Evolutionary conservation across 2,113 vertebrate species (phyloP), one percentile per base, ranked within the genome.

Genomic region (Cryptomyrus ogoouensis): DNA sequence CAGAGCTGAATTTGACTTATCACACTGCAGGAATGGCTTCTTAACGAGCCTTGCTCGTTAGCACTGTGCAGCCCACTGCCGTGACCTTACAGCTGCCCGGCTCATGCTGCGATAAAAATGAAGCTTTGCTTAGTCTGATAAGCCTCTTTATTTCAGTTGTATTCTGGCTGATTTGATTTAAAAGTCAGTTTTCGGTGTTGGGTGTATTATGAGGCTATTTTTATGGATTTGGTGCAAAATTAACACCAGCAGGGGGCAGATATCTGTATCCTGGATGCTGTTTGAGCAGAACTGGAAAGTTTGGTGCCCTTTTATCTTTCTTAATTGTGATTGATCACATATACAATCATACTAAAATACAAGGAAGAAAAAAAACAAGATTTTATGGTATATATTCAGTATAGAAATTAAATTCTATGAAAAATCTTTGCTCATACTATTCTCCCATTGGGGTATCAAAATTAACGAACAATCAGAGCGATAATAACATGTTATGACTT

Each of bases 1-100:
- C 88, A 90, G 84, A 90, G 46, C 89, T 84, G 90, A 91, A 90
- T 89, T 66, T 86, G 89, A 90, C 88, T 74, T 87, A 90, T 88
- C 91, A 74, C 58, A 49, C 86, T 56, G 70, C 90, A 70, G 89
- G 88, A 74, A 44, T 87, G 92, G 91, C 92, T 44, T 87, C 66
- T 66, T 62, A 86, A 85, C 13, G 24, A 66, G 80, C 58, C 53
- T 7, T 1, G 19, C 52, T 52, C 42, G 17, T 89, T 77, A 77
- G 42, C n/a, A 15, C 4, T 7, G 27, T 47, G 58, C 21, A 58
- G 80, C 31, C 31, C 52, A 44, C 49, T 7, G 5, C 24, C 10
- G 17, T 49, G 15, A 53, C n/a, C 27, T 87, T 19, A 53, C 15
- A 35, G 31, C n/a, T 1, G 50, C 17, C 27, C 5, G 12, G 31